Percentiles rank a stretch among this genome's conserved stretches.
phyloP scores from a whole-genome alignment of 1,140 invertebrate species.

The Panonychus citri region DNA sequence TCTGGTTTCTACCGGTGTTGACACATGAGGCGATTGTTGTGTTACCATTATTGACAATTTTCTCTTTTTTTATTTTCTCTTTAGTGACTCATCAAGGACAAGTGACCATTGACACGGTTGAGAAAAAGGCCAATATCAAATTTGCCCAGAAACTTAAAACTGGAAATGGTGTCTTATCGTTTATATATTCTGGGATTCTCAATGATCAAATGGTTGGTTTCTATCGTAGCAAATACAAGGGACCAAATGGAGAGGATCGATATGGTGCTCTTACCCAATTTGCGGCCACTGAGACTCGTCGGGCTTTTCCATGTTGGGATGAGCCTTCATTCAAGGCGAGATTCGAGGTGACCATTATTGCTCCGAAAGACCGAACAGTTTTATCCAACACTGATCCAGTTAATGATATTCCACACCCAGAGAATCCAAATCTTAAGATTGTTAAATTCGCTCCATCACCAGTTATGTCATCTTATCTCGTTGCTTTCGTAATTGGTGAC shows the following conservation, averaged over 20 bases:
- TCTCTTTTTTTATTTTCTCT: neutral
- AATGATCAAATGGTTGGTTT: conserved; percentile 88
- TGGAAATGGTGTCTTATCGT: conserved; percentile 38
- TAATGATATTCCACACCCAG: conserved; percentile 15
- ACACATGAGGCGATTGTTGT: neutral
- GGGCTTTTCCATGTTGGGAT: conserved; percentile 93
- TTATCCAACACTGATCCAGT: conserved; percentile 65
- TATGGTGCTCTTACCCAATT: conserved; percentile 80
- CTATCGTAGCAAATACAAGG: conserved; percentile 65
- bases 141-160: conserved; percentile 34
- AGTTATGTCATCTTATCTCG: conserved; percentile 85
- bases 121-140: conserved; percentile 39
- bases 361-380: conserved; percentile 41
- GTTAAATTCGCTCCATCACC: conserved; percentile 62
- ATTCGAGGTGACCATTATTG: conserved; percentile 65
- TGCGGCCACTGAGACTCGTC: conserved; percentile 49
- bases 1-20: neutral
- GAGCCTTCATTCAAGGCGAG: conserved; percentile 84
- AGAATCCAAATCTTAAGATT: conserved; percentile 28
- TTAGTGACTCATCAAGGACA: neutral
- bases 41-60: neutral
- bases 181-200: conserved; percentile 55
- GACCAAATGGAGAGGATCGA: conserved; percentile 38
- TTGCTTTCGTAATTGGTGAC: conserved; percentile 76
- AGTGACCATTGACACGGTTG: neutral